These are phyloP conservation scores for Lophotis ruficrista DNA, from an alignment of 2,113 vertebrate species.

Conservation along the genomic window DNA sequence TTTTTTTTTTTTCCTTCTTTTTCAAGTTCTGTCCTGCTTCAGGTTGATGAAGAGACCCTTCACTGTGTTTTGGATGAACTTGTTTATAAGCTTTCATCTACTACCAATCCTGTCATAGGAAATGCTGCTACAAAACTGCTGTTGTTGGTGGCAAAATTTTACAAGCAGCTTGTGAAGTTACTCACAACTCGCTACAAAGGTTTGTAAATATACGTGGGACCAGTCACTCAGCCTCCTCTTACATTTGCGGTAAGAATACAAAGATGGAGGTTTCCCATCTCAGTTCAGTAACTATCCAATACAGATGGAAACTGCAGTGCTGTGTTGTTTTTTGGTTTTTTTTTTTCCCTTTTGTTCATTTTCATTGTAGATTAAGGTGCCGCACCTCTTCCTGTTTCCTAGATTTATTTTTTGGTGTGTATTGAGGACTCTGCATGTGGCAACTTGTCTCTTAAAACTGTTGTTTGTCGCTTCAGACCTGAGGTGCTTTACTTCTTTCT, in stretches of 20 bases:
- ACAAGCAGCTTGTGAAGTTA: slow-evolving; percentile 72
- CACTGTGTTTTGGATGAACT: slow-evolving; percentile 87
- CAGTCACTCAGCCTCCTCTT: background rate
- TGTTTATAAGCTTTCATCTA: slow-evolving; percentile 87
- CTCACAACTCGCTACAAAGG: slow-evolving; percentile 85
- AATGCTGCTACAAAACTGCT: slow-evolving; percentile 81
- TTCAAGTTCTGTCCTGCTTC: slow-evolving; percentile 77
- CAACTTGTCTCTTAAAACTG: background rate
- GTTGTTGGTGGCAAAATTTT: slow-evolving; percentile 76
- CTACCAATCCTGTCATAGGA: slow-evolving; percentile 81
- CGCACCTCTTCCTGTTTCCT: background rate
- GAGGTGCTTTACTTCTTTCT: background rate
- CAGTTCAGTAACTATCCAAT: background rate
- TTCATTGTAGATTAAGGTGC: background rate
- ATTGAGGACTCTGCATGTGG: background rate
- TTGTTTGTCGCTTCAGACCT: background rate
- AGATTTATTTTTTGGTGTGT: background rate
- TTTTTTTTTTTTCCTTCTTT: background rate
- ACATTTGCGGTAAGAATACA: background rate
- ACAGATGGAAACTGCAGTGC: background rate
- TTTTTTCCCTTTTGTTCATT: background rate
- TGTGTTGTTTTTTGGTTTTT: rapidly evolving
- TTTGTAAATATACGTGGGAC: slow-evolving; percentile 41
- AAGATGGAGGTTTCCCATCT: background rate
- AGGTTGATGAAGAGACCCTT: slow-evolving; percentile 73